Base-by-base conservation (phyloP, 2,888 invertebrate species). In the Parnassius mnemosyne region DNA sequence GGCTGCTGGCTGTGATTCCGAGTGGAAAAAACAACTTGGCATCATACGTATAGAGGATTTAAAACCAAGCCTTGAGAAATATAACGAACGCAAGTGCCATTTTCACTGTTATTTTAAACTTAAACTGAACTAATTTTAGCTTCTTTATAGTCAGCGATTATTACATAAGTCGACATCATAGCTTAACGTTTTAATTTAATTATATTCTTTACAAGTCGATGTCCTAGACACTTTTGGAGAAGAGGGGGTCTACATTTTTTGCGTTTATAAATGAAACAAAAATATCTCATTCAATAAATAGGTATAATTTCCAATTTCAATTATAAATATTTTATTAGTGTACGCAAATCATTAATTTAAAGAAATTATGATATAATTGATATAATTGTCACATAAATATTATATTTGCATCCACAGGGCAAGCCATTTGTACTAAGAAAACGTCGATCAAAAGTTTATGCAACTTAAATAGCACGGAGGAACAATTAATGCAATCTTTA, bases 11-110 rank as follows among this genome's bases (percentile, higher is more conserved):
- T 13, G 12, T 3, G 44, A 43, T 12, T 13, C 16, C 63, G 1
- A 63, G 61, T 74, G 77, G 73, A 71, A 53, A 34, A 25, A 66
- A 2, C 56, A 70, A 13, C 50, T 53, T 5, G 76, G 73, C 0
- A 68, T 83, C 9, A 64, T 87, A 12, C 64, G 66, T 2, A 74
- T 84, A 53, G 64, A 60, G 9, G 79, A 84, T 54, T 69, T 87
- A n/a, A 70, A 73, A 60, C 84, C 84, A 1, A 25, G 72, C 0
- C 65, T 82, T 9, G 65, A 74, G 2, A 76, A 78, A 53, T 67
- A 80, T 60, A 76, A 79, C 10, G 66, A 67, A 2, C 63, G 79
- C 75, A 44, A 58, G 58, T 51, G 12, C 42, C 42, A 11, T 13
- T 44, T 12, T 9, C 9, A 44, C 12, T 41, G 41, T 9, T 41